Evolutionary conservation across 2,797 vertebrate genomes (phyloP).

Genomic region (Pelochelys cantorii): DNA sequence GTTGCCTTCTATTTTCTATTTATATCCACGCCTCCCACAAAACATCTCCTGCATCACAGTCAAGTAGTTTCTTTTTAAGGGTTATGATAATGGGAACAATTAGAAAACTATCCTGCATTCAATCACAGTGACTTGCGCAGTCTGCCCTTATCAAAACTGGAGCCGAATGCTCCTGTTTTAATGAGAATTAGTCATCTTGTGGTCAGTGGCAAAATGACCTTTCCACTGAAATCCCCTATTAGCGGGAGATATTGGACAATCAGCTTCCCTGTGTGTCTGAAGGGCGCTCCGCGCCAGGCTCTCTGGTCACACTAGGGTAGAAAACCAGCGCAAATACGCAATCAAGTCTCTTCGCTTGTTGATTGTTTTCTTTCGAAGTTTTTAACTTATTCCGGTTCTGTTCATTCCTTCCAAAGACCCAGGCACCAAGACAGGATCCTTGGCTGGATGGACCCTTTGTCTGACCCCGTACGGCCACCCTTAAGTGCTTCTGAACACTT

Average conservation of each 20-base stretch:
- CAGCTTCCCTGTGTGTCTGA: background rate
- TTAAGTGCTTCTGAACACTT: background rate
- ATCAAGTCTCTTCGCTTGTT: background rate
- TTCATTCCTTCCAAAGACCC: background rate
- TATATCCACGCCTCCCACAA: background rate
- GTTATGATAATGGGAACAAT: slow-evolving; percentile 40
- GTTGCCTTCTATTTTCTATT: background rate
- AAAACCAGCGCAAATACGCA: background rate
- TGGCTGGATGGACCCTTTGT: background rate
- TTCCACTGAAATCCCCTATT: background rate
- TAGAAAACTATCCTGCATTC: slow-evolving; percentile 40
- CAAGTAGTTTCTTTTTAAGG: slow-evolving; percentile 69
- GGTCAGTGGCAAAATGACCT: background rate
- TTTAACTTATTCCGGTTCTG: background rate
- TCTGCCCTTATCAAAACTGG: slow-evolving; percentile 11
- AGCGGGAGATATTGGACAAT: background rate
- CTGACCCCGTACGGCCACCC: background rate
- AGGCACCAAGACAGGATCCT: background rate
- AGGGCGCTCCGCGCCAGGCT: background rate
- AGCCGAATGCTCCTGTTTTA: slow-evolving; percentile 14
- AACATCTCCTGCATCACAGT: background rate
- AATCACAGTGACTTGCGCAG: slow-evolving; percentile 46
- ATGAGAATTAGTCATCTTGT: background rate
- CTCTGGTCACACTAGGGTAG: background rate
- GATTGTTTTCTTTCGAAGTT: background rate